A percentile compares a stretch with the other conserved stretches of the same genome.
phyloP scores from a whole-genome alignment of 2,113 vertebrate genomes.

The Phainopepla nitens region DNA sequence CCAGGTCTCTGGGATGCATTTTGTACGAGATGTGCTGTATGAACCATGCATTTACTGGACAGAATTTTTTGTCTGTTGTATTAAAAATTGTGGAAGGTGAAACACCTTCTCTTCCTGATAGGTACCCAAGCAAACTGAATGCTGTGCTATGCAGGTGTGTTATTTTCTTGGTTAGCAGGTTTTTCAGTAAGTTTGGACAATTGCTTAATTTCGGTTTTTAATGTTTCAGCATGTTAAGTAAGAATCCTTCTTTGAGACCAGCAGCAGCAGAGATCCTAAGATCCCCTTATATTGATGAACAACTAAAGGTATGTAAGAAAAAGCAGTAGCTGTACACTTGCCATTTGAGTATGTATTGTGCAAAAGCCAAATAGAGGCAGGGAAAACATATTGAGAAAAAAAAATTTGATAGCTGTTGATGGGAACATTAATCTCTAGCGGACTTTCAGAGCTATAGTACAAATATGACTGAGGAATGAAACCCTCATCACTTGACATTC shows the following conservation, averaged over 20 bases:
- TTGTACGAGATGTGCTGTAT: constrained; percentile 87
- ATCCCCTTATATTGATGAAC: constrained; percentile 68
- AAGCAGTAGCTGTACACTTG: background rate
- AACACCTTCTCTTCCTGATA: constrained; percentile 76
- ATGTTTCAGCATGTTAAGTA: constrained; percentile 79
- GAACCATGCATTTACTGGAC: constrained; percentile 80
- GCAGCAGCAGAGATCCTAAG: constrained; percentile 77
- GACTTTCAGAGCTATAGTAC: background rate
- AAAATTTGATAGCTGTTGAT: background rate
- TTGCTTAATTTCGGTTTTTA: background rate
- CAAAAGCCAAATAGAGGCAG: background rate
- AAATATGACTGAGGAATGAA: background rate
- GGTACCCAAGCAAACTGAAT: constrained; percentile 74
- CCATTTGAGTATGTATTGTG: background rate
- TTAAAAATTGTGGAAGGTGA: constrained; percentile 83
- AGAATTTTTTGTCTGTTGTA: constrained; percentile 81
- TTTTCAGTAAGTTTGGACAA: background rate
- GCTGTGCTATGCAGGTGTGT: constrained; percentile 75
- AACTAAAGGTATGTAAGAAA: constrained; percentile 69
- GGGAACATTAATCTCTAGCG: background rate
- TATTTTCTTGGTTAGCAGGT: background rate
- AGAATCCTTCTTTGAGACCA: constrained; percentile 74
- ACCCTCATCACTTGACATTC: background rate
- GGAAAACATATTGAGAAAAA: background rate
- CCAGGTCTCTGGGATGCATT: constrained; percentile 86